Conservation (phyloP, 1,140 invertebrate species). For the Drosophila busckii region DNA sequence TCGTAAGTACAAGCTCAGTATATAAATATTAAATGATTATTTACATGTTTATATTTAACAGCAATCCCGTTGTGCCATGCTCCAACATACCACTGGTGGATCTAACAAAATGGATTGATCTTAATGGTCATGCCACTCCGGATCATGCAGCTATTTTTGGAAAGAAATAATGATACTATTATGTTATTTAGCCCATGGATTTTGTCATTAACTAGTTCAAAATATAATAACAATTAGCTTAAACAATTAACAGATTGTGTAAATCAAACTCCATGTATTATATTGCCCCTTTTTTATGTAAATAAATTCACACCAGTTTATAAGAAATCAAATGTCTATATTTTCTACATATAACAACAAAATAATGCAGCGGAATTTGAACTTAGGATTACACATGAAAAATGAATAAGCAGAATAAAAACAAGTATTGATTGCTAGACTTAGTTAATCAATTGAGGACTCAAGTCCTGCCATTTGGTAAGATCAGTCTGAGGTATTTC, state of each 20-base stretch:
- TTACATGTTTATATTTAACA: conserved; percentile 61
- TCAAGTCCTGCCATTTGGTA: conserved; percentile 81
- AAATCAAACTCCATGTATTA: conserved; percentile 50
- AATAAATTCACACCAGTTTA: conserved; percentile 45
- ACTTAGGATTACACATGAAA: too few species aligned
- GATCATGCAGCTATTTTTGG: conserved; percentile 50
- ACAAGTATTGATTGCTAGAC: too few species aligned
- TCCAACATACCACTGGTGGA: conserved; percentile 84
- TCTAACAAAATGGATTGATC: conserved; percentile 82
- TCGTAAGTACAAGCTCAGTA: conserved; percentile 79
- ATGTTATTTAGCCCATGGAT: conserved; percentile 8
- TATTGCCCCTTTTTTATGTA: conserved; percentile 55
- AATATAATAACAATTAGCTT: conserved; percentile 61
- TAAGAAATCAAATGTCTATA: too few species aligned
- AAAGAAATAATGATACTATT: conserved; percentile 41
- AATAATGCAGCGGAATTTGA: too few species aligned
- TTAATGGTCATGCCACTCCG: conserved; percentile 45
- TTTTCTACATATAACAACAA: too few species aligned
- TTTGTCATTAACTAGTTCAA: conserved; percentile 64
- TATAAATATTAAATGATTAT: neutral
- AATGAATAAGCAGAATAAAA: too few species aligned
- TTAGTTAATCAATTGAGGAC: conserved; percentile 32
- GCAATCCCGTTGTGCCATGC: conserved; percentile 85
- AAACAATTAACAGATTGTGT: conserved; percentile 53
- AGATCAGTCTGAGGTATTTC: conserved; percentile 84